phyloP scores from a whole-genome alignment of 2,888 invertebrate genomes.

The Aleiodes leptofemur region DNA sequence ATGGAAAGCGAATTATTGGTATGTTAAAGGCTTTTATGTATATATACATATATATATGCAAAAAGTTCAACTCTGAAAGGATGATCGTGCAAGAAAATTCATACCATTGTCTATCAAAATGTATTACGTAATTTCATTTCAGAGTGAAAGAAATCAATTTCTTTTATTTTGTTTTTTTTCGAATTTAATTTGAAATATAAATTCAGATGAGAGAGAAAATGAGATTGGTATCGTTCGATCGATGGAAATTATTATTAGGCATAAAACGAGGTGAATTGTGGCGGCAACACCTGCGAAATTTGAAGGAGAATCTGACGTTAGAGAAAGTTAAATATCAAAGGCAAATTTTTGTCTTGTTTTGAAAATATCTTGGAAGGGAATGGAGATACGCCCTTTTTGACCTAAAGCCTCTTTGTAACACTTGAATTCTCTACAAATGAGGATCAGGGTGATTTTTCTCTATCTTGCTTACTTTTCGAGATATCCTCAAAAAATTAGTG shows the following conservation, averaged over 20 bases:
- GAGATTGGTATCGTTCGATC: conserved; percentile 21
- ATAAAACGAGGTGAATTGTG: no score
- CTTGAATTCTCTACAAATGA: no score
- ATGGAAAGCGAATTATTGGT: conserved; percentile 46
- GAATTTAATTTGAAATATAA: not conserved
- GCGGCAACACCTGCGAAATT: not conserved
- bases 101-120: conserved; percentile 32
- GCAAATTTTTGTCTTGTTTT: no score
- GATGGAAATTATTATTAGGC: not conserved
- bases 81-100: conserved; percentile 37
- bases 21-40: conserved; percentile 15
- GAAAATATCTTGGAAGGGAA: no score
- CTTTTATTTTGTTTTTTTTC: not conserved
- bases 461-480: no score
- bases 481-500: no score
- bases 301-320: not conserved
- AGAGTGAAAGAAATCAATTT: conserved; percentile 15
- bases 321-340: no score
- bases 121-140: conserved; percentile 25
- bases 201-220: conserved; percentile 7
- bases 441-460: no score
- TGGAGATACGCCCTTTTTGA: no score
- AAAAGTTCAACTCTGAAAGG: conserved; percentile 6
- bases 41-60: not conserved
- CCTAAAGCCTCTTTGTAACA: no score